Evolutionary conservation across 2,888 invertebrate genomes (phyloP).

Genomic region (Laspeyria flexula): DNA sequence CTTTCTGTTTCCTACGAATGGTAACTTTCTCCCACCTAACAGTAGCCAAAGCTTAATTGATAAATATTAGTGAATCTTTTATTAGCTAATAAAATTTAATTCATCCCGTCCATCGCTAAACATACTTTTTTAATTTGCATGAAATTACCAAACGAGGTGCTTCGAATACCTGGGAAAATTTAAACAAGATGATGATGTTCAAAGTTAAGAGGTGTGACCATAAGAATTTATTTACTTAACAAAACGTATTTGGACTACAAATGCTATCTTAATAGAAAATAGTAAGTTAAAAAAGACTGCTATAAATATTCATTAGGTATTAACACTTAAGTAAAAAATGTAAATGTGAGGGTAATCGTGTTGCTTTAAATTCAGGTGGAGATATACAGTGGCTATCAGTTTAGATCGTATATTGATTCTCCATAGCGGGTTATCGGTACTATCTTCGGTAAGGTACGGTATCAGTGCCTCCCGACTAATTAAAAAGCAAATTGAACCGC

Average conservation of each 20-base stretch:
- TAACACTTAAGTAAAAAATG: slow-evolving; percentile 45
- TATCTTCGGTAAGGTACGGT: slow-evolving; percentile 46
- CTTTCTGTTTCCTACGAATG: no score
- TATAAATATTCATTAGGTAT: slow-evolving; percentile 46
- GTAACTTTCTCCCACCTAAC: no score
- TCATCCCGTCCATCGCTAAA: no score
- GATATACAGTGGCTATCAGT: slow-evolving; percentile 34
- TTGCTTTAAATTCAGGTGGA: slow-evolving; percentile 42
- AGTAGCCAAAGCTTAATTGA: no score
- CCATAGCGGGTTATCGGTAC: slow-evolving; percentile 46
- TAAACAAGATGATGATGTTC: neutral
- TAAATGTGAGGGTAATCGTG: slow-evolving; percentile 42
- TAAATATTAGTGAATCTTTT: no score
- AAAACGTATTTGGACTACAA: slow-evolving; percentile 1
- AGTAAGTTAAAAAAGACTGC: slow-evolving; percentile 11
- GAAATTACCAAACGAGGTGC: neutral
- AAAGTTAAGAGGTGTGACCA: slow-evolving; percentile 3
- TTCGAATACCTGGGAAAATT: neutral
- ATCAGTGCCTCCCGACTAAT: slow-evolving; percentile 55
- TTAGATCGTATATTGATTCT: slow-evolving; percentile 49
- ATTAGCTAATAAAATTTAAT: no score
- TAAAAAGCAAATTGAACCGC: slow-evolving; percentile 77
- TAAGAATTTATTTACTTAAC: slow-evolving; percentile 4
- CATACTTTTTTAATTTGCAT: no score
- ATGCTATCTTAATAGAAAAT: slow-evolving; percentile 14